phyloP scores from a whole-genome alignment of 2,888 invertebrate genomes.

The Ectemnius continuus region DNA sequence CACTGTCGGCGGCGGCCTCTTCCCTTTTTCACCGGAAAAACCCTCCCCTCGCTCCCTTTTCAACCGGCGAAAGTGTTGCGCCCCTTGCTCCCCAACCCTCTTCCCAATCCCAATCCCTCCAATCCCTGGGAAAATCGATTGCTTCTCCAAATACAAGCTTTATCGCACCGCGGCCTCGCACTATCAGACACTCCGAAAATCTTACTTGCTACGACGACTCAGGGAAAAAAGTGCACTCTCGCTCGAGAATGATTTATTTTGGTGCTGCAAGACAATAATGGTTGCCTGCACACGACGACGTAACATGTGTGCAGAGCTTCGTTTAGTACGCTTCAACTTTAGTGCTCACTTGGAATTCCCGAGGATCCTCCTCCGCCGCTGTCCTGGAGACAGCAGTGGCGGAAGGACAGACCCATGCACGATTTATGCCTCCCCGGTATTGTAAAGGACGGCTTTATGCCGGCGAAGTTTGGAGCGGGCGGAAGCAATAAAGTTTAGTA shows the following conservation, averaged over 20 bases:
- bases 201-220: no score
- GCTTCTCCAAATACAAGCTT: conserved; percentile 39
- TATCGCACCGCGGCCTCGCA: conserved; percentile 43
- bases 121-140: conserved; percentile 35
- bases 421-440: conserved; percentile 1
- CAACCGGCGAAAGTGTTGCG: conserved; percentile 55
- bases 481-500: conserved; percentile 10
- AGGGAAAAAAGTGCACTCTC: no score
- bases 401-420: background rate
- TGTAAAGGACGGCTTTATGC: background rate
- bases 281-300: no score
- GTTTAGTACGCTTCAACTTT: no score
- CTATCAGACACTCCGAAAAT: no score
- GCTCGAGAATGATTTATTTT: conserved; percentile 20
- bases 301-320: no score
- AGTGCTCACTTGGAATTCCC: no score
- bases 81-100: background rate
- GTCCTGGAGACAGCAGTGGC: no score
- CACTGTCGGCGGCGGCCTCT: background rate
- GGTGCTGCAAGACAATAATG: no score
- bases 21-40: conserved; percentile 19
- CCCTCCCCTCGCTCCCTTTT: conserved; percentile 9
- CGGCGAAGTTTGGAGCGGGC: background rate
- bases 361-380: no score
- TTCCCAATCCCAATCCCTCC: no score